Evolutionary conservation across 2,888 invertebrate species (phyloP), one percentile per base, ranked within the genome.

Genomic region (Melinaea menophilus): DNA sequence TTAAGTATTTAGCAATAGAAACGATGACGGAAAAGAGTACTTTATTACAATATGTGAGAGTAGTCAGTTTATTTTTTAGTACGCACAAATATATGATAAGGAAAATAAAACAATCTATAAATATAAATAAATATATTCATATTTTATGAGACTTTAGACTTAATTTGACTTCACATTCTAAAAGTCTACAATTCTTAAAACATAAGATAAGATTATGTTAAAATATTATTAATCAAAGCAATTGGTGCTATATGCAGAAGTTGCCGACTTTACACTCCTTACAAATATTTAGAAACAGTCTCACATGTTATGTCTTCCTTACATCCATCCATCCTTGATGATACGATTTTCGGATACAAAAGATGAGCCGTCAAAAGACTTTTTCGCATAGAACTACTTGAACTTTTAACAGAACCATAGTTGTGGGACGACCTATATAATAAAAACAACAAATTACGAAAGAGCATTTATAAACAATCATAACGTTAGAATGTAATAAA

Each of bases 201-300:
- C n/a, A n/a, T n/a, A n/a, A 22, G 22, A 22, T 22, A 22, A 22
- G 22, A 22, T 22, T 22, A 22, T 22, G 22, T 22, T 0, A 22
- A 22, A 22, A 22, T 0, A 22, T 22, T 22, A 22, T 22, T 1
- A 22, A 22, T 22, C 1, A 22, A 22, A 22, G 0, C 22, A 22
- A 22, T 22, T 22, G 22, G 22, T 22, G n/a, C n/a, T n/a, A n/a
- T n/a, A n/a, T n/a, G 22, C 22, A 0, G 22, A 22, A 22, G 1
- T 22, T 22, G 22, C 1, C 22, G 1, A 22, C 22, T 22, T 22
- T 22, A 22, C 22, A 22, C 22, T 1, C 22, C 13, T 13, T 34
- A 78, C 81, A 79, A 61, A 87, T 86, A 76, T 65, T 70, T 69
- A 0, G n/a, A n/a, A n/a, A n/a, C n/a, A n/a, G n/a, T n/a, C n/a